These are phyloP conservation scores for Baryphthengus martii DNA, from an alignment of 2,113 vertebrate genomes.

Conservation along the genomic window DNA sequence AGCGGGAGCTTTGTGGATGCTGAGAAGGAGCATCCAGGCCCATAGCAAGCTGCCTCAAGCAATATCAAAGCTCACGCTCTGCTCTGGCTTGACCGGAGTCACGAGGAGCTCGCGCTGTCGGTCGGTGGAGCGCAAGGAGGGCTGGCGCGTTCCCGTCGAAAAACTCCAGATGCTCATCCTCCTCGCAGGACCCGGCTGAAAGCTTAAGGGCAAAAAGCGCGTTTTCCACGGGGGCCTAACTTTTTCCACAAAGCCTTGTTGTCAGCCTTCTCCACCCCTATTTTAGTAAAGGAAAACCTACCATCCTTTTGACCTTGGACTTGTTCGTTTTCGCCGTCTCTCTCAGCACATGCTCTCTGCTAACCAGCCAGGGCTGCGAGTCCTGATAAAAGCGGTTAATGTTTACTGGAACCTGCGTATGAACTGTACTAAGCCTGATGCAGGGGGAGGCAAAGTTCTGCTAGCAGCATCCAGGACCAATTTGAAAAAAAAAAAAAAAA, in stretches of 20 bases:
- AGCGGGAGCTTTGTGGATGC: not conserved
- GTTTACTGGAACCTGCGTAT: slow-evolving; percentile 84
- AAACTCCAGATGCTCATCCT: not conserved
- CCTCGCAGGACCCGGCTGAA: not conserved
- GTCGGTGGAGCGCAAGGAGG: not conserved
- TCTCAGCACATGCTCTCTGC: slow-evolving; percentile 74
- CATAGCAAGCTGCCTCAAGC: not conserved
- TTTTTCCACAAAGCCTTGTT: not conserved
- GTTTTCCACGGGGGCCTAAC: not conserved
- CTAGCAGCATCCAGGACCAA: slow-evolving; percentile 71
- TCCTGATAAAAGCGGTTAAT: slow-evolving; percentile 87
- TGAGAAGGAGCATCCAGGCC: not conserved
- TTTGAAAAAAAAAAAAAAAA: not conserved
- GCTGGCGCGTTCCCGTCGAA: not conserved
- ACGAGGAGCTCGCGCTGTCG: not conserved
- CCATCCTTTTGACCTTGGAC: slow-evolving; percentile 83
- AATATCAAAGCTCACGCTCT: not conserved
- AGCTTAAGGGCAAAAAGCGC: not conserved
- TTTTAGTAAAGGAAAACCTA: slow-evolving; percentile 53
- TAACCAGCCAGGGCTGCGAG: slow-evolving; percentile 75
- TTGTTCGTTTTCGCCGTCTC: slow-evolving; percentile 76
- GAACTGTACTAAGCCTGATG: slow-evolving; percentile 80
- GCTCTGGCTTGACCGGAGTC: not conserved
- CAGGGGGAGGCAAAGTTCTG: slow-evolving; percentile 77
- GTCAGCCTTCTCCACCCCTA: not conserved